Base-by-base conservation (phyloP, 37 sponge, comb jelly and placozoan species). In the Halichondria panicea region DNA sequence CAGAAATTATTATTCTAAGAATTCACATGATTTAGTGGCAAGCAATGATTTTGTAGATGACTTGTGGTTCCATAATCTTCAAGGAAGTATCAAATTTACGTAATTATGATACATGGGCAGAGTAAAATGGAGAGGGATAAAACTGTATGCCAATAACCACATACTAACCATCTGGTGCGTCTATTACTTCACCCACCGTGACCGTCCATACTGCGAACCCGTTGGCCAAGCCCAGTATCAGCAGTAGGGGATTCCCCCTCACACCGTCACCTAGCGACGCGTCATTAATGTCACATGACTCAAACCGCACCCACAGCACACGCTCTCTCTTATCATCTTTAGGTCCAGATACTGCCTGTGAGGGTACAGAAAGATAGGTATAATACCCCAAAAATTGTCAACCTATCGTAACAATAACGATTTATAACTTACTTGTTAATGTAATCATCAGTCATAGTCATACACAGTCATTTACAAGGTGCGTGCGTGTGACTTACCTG, bases 251-350 rank as follows among this genome's bases (percentile, higher is more conserved):
- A 0, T 63, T 45, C n/a, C 15, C 57, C 37, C 32, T 13, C 13
- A 19, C 31, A 1, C 11, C 35, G 22, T 21, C 18, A 15, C 70
- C 70, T 68, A 65, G 8, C 18, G 63, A 30, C 4, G 71, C 32
- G 79, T 84, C 81, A 61, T 80, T 84, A 18, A 48, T 35, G 25
- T 85, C 83, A 4, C 66, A 56, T 0, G 58, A 34, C 63, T 91
- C 82, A 74, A 91, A 85, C 15, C 53, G 35, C 4, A 75, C 91
- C 91, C 91, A 91, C 33, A 91, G 21, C 6, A 91, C 75, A 42
- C 54, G 69, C 55, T 85, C 78, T 25, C 43, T 84, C 45, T 61
- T 56, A 52, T 86, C 83, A 30, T 55, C 54, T 38, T 72, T 72
- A 30, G 66, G 37, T 0, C 66, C 66, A 43, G 77, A 63, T 40